Evolutionary conservation across 1,140 invertebrate species (phyloP).

Genomic region (Drosophila tsacasi): DNA sequence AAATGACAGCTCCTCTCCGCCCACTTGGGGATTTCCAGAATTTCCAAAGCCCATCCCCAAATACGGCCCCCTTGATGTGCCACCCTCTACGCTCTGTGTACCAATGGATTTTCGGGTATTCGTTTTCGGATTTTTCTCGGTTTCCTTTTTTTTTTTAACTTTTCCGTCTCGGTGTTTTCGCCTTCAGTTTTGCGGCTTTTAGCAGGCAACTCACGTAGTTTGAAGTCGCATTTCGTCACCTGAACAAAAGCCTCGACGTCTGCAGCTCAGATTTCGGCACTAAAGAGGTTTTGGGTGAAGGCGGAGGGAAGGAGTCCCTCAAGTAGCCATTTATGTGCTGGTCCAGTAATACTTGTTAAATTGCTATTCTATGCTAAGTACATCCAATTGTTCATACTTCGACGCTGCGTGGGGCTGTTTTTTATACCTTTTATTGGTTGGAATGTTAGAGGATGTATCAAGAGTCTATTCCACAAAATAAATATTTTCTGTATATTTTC

Average conservation of each 20-base stretch:
- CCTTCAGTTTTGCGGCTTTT: slow-evolving; percentile 51
- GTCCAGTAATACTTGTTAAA: slow-evolving; percentile 57
- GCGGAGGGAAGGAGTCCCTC: slow-evolving; percentile 20
- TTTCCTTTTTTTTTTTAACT: slow-evolving; percentile 1
- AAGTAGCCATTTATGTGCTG: slow-evolving; percentile 64
- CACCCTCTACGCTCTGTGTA: slow-evolving; percentile 16
- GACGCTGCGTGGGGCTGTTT: background rate
- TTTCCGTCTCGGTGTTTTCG: slow-evolving; percentile 22
- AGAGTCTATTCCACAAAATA: background rate
- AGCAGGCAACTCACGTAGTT: slow-evolving; percentile 71
- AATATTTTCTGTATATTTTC: background rate
- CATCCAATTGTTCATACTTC: slow-evolving; percentile 56
- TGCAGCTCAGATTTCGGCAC: slow-evolving; percentile 50
- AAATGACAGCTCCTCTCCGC: slow-evolving; percentile 31
- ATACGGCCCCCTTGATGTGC: slow-evolving; percentile 40
- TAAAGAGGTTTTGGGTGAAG: background rate
- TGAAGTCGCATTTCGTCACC: slow-evolving; percentile 78
- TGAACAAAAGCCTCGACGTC: slow-evolving; percentile 47
- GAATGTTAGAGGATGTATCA: background rate
- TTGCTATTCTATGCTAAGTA: slow-evolving; percentile 58
- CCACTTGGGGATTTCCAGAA: slow-evolving; percentile 51
- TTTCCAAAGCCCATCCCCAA: slow-evolving; percentile 8
- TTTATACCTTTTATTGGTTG: slow-evolving; percentile 30
- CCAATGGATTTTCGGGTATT: slow-evolving; percentile 35
- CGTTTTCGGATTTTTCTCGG: slow-evolving; percentile 29